Evolutionary conservation across 2,888 invertebrate species (phyloP).

Genomic region (Phyllotreta striolata): DNA sequence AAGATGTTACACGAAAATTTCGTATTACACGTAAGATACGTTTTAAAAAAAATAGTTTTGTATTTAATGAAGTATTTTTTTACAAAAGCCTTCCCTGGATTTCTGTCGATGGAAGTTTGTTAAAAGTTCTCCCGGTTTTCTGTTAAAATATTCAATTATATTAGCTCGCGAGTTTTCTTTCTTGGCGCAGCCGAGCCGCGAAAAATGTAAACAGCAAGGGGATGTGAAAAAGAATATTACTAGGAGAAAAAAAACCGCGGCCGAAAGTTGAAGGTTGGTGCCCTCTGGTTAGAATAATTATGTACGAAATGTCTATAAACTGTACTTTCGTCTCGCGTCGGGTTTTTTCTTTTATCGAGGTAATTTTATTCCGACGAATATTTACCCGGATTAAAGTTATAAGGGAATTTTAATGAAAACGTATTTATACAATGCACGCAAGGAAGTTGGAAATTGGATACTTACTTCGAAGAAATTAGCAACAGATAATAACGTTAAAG

Average conservation of each 20-base stretch:
- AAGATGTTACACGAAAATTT: too few relatives aligned
- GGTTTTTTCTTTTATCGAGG: neutral
- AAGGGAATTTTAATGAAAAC: too few relatives aligned
- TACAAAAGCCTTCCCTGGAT: neutral
- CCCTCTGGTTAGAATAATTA: slow-evolving; percentile 8
- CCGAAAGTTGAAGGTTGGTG: slow-evolving; percentile 3
- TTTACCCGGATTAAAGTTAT: too few relatives aligned
- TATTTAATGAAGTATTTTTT: neutral
- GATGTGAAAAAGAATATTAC: neutral
- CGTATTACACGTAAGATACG: too few relatives aligned
- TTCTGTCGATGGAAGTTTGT: neutral
- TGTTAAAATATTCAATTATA: slow-evolving; percentile 13
- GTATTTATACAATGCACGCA: too few relatives aligned
- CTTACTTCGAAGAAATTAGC: too few relatives aligned
- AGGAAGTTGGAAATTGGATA: too few relatives aligned
- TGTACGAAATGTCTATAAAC: neutral
- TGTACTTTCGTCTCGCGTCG: too few relatives aligned
- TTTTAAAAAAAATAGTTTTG: slow-evolving; percentile 1
- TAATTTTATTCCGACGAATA: too few relatives aligned
- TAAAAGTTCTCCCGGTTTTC: neutral
- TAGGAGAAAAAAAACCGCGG: neutral
- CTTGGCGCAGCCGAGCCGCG: neutral
- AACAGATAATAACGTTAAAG: too few relatives aligned
- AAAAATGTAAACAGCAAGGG: slow-evolving; percentile 9
- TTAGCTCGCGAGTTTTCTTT: slow-evolving; percentile 3